phyloP scores from a whole-genome alignment of 2,113 vertebrate species.

The Xenotilapia caudafasciata region DNA sequence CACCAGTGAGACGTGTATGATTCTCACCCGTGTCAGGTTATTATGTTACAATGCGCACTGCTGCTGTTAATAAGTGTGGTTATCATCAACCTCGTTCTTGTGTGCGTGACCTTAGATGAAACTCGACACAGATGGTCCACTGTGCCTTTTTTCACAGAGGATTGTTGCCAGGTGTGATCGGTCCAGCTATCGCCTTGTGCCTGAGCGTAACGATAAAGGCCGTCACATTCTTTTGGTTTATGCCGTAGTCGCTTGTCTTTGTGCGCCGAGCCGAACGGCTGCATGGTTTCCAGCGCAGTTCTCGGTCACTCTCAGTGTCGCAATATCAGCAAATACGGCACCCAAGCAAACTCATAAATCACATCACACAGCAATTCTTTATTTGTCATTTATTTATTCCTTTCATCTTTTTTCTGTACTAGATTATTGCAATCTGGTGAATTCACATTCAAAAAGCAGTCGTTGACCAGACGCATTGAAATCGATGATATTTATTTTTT shows the following conservation, averaged over 20 bases:
- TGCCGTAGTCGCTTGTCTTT: neutral
- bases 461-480: conserved; percentile 96
- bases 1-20: neutral
- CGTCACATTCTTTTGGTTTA: neutral
- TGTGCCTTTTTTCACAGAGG: neutral
- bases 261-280: neutral
- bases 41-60: neutral
- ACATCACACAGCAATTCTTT: conserved; percentile 80
- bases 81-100: neutral
- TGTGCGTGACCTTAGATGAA: neutral
- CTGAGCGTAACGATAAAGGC: neutral
- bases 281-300: neutral
- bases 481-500: conserved; percentile 95
- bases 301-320: neutral
- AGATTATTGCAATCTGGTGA: conserved; percentile 97
- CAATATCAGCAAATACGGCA: neutral
- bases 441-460: conserved; percentile 98
- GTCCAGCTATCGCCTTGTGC: neutral
- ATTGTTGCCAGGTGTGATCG: neutral
- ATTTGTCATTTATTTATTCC: conserved; percentile 80
- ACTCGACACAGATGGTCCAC: neutral
- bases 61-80: neutral
- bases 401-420: conserved; percentile 81
- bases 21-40: rapidly evolving
- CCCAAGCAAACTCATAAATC: neutral